A percentile compares a stretch with the other conserved stretches of the same genome.
phyloP scores from a whole-genome alignment of 1,140 invertebrate species.

The Camponotus floridanus region DNA sequence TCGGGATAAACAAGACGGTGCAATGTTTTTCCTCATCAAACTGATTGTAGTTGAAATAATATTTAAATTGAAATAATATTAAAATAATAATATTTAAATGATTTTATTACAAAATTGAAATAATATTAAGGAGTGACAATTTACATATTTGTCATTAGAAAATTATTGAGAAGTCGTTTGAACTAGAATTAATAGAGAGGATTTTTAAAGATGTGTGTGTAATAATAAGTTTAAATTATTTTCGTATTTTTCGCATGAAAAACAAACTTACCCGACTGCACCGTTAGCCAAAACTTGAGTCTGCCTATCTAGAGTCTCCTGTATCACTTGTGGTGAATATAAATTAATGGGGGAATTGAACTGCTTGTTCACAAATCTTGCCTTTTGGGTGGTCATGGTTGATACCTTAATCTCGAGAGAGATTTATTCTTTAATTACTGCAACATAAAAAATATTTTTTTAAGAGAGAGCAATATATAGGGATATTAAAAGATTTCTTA shows the following conservation, averaged over 20 bases:
- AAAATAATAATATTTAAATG: too few species aligned
- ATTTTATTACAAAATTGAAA: too few species aligned
- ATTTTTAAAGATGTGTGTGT: too few species aligned
- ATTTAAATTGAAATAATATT: too few species aligned
- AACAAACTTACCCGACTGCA: slow-evolving; percentile 89
- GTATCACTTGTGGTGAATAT: slow-evolving; percentile 93
- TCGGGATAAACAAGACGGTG: neutral
- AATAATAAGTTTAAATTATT: neutral
- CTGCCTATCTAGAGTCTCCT: slow-evolving; percentile 92
- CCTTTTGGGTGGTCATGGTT: slow-evolving; percentile 77
- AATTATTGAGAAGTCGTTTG: too few species aligned
- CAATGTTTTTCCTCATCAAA: neutral
- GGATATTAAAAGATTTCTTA: neutral
- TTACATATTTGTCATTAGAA: too few species aligned
- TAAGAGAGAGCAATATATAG: neutral
- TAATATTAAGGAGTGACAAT: too few species aligned
- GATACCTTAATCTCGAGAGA: neutral
- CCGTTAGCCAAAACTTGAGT: slow-evolving; percentile 92
- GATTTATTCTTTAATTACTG: slow-evolving; percentile 48
- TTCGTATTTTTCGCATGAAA: neutral
- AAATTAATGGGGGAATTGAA: slow-evolving; percentile 96
- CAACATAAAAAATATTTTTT: slow-evolving; percentile 48
- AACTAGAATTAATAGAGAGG: too few species aligned
- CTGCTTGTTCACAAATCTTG: slow-evolving; percentile 92
- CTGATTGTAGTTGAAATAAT: too few species aligned